Percentiles rank a stretch among this genome's conserved stretches.
phyloP scores from a whole-genome alignment of 2,888 invertebrate genomes.

The Euplagia quadripunctaria region DNA sequence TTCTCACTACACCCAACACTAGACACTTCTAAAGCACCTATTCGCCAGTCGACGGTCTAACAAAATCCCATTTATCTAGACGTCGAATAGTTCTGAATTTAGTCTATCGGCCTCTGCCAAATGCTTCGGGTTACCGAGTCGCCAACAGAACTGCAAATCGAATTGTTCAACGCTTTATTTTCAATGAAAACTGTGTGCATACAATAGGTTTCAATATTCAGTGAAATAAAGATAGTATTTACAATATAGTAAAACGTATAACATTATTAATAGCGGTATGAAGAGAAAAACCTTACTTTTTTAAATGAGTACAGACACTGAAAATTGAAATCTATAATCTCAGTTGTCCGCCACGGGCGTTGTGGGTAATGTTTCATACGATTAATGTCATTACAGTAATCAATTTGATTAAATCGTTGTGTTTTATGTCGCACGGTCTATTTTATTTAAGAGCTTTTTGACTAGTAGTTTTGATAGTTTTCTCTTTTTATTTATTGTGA shows the following conservation, averaged over 20 bases:
- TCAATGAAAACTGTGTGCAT: conserved; percentile 19
- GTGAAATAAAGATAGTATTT: not conserved
- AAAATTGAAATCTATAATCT: no score
- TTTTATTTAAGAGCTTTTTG: no score
- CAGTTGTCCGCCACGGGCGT: no score
- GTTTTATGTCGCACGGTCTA: no score
- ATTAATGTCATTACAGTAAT: no score
- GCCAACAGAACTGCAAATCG: conserved; percentile 28
- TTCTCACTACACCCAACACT: not conserved
- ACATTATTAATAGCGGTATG: no score
- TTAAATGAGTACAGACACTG: no score
- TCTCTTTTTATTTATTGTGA: no score
- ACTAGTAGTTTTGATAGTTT: no score
- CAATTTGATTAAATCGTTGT: no score
- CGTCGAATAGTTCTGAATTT: conserved; percentile 51
- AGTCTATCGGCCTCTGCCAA: conserved; percentile 50
- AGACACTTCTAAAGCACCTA: conserved; percentile 10
- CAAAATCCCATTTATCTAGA: conserved; percentile 49
- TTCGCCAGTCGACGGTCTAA: conserved; percentile 21
- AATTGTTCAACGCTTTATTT: conserved; percentile 37
- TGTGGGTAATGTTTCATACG: no score
- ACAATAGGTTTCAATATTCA: conserved; percentile 5
- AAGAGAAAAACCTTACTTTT: no score
- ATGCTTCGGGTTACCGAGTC: conserved; percentile 29
- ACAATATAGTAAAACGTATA: not conserved